A percentile compares a stretch with the other conserved stretches of the same genome.
Evolutionary conservation across 2,113 vertebrate species (phyloP).

Genomic region (Limnothrissa miodon): DNA sequence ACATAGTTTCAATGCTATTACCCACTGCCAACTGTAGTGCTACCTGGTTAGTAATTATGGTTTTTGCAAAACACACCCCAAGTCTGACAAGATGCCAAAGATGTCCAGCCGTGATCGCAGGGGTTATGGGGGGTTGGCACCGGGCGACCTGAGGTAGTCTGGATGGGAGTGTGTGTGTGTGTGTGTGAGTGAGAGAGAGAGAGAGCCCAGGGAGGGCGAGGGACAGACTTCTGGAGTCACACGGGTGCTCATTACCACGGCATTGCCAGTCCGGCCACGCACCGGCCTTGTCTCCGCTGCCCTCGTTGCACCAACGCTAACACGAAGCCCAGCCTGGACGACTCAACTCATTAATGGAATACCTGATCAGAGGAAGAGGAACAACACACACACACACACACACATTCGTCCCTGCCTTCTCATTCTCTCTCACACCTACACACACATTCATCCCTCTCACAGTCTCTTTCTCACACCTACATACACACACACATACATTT

Average conservation of each 20-base stretch:
- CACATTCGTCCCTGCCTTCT: background rate
- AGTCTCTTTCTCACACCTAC: no score
- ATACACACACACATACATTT: background rate
- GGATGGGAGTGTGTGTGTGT: background rate
- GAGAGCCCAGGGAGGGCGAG: background rate
- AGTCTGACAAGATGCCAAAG: no score
- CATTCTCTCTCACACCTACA: background rate
- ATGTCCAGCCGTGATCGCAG: no score
- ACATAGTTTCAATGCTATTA: no score
- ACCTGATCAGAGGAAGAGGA: background rate
- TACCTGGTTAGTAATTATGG: no score
- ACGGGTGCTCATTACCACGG: background rate
- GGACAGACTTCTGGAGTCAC: background rate
- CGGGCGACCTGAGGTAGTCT: background rate
- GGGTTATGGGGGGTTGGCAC: no score
- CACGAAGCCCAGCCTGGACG: background rate
- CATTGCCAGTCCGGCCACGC: constrained; percentile 12
- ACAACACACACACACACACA: background rate
- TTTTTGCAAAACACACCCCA: no score
- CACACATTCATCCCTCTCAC: no score
- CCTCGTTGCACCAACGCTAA: background rate
- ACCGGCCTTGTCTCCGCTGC: background rate
- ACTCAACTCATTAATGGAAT: constrained; percentile 6
- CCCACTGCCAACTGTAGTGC: no score
- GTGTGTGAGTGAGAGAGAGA: background rate